Evolutionary conservation across 2,888 invertebrate genomes (phyloP), one percentile per base, ranked within the genome.

Genomic region (Gari tellinella): DNA sequence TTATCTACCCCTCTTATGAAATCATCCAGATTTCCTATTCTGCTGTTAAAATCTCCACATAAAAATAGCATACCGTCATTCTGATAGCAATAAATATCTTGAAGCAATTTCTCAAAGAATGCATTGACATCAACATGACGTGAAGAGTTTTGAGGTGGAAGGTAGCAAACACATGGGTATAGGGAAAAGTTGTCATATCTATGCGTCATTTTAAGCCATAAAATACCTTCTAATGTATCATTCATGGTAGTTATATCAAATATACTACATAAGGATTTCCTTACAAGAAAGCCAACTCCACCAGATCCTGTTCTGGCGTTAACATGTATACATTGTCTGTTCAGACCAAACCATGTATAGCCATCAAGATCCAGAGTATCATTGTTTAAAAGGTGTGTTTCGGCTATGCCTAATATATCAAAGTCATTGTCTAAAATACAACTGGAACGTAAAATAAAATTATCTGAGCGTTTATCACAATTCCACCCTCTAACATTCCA

Each of bases 11-110:
- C 73, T 5, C 21, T 4, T n/a, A 73, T 67, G 40, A 26, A 67
- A 46, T 73, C 73, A 7, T 60, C 43, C 17, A 58, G 37, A 43
- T 64, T 38, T 10, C 49, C 67, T 17, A 45, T 23, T 48, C 63
- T n/a, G 14, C 66, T 52, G 49, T 63, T 72, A 38, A 62, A 67
- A 43, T 73, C 63, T 14, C 68, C 73, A 56, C 63, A 73, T 1
- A 68, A 38, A 45, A 26, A 67, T 7, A 73, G 19, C 3, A 49
- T 8, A 40, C 61, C 61, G 1, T 63, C 43, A 41, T 25, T 61
- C 19, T 63, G 60, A 51, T 51, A 72, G 10, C 7, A 0, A 46
- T 65, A 52, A 2, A 66, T 31, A 45, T 66, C 43, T 15, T 56
- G 40, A 2, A 57, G 19, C 17, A 72, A 48, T 23, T 43, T 55